Evolutionary conservation across 2,888 invertebrate genomes (phyloP).

Genomic region (Escarpia spicata): DNA sequence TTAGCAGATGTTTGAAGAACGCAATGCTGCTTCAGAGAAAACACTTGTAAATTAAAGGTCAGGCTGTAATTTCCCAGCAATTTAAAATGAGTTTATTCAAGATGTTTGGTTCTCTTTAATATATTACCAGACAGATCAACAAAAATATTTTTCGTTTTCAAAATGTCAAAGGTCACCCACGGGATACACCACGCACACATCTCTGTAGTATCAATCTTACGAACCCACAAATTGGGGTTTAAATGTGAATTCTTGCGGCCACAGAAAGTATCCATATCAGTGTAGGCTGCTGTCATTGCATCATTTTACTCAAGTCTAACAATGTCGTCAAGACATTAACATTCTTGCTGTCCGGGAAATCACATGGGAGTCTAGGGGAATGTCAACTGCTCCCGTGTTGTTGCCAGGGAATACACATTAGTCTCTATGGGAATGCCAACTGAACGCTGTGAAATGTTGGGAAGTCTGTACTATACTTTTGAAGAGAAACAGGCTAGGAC

Average conservation of each 20-base stretch:
- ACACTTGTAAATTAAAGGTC: background rate
- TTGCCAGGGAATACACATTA: background rate
- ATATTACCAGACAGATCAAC: background rate
- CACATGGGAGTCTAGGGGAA: background rate
- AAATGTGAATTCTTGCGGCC: background rate
- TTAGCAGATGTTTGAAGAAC: background rate
- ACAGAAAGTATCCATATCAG: background rate
- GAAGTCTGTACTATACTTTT: background rate
- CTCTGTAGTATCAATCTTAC: background rate
- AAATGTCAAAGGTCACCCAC: background rate
- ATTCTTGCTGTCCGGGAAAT: background rate
- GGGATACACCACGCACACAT: background rate
- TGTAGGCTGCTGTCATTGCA: background rate
- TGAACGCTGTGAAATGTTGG: background rate
- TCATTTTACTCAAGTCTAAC: background rate
- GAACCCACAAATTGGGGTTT: background rate
- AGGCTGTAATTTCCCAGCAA: background rate
- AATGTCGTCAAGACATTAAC: background rate
- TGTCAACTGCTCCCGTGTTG: background rate
- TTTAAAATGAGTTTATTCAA: background rate
- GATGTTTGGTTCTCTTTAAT: background rate
- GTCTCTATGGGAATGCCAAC: background rate
- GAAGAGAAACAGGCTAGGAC: background rate
- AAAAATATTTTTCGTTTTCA: background rate
- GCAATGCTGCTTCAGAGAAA: background rate